A percentile compares a stretch with the other conserved stretches of the same genome.
These are phyloP conservation scores for Hydrotaea diabolus DNA, from an alignment of 2,888 invertebrate genomes.

Conservation along the genomic window DNA sequence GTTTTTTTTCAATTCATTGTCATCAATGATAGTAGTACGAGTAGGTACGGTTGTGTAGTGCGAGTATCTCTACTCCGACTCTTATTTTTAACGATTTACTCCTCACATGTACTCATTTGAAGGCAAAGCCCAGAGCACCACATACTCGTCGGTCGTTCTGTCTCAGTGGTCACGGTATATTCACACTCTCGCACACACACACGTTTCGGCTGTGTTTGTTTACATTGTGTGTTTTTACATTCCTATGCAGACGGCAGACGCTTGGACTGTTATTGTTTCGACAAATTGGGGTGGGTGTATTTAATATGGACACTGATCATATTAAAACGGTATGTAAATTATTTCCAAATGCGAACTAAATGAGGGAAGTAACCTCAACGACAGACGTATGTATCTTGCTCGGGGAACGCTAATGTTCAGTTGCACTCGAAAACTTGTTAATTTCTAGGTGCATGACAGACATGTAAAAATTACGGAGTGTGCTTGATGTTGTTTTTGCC, in stretches of 20 bases:
- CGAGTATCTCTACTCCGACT: background rate
- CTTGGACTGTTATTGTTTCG: constrained; percentile 46
- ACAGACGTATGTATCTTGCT: no score
- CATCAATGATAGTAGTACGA: constrained; percentile 56
- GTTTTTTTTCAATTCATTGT: constrained; percentile 67
- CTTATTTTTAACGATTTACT: background rate
- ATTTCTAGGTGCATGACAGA: no score
- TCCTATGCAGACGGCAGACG: constrained; percentile 4
- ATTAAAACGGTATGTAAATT: constrained; percentile 42
- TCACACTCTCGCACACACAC: constrained; percentile 24
- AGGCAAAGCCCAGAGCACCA: constrained; percentile 36
- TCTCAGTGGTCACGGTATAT: constrained; percentile 59
- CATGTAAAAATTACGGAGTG: no score
- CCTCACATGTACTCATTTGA: constrained; percentile 37
- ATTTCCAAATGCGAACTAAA: background rate
- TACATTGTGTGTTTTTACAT: constrained; percentile 12
- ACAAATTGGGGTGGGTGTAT: constrained; percentile 56
- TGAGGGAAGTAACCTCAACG: background rate
- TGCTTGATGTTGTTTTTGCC: no score
- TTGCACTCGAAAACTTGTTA: no score
- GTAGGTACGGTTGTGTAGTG: constrained; percentile 2
- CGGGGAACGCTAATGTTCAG: no score
- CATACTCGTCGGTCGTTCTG: constrained; percentile 35
- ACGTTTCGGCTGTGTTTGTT: no score
- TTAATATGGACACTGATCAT: constrained; percentile 29